phyloP scores from a whole-genome alignment of 1,140 invertebrate genomes.

The Mactra quadrangularis region DNA sequence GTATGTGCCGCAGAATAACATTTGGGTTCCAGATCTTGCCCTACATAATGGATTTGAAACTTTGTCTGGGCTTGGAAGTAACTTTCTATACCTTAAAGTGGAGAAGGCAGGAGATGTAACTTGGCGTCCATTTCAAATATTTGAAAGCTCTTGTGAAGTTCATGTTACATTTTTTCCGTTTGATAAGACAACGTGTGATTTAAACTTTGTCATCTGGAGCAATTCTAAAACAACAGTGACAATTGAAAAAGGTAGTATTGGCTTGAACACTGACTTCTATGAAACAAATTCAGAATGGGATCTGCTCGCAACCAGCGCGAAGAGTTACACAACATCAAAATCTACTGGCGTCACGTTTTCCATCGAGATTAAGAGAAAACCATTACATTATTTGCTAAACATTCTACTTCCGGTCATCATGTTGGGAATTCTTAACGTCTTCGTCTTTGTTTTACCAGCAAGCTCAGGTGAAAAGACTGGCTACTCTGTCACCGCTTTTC shows the following conservation, averaged over 20 bases:
- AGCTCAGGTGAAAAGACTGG: slow-evolving; percentile 66
- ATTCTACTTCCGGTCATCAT: slow-evolving; percentile 66
- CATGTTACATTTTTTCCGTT: slow-evolving; percentile 99
- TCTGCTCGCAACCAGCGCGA: not conserved
- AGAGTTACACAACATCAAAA: slow-evolving; percentile 5
- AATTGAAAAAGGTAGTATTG: slow-evolving; percentile 15
- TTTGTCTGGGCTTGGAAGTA: slow-evolving; percentile 50
- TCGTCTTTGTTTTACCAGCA: slow-evolving; percentile 65
- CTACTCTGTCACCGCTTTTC: slow-evolving; percentile 65
- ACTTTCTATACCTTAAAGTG: slow-evolving; percentile 42
- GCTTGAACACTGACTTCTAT: slow-evolving; percentile 26
- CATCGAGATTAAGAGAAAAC: slow-evolving; percentile 59
- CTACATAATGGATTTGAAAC: slow-evolving; percentile 63
- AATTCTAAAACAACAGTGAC: slow-evolving; percentile 26
- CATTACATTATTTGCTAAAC: slow-evolving; percentile 62
- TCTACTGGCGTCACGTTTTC: slow-evolving; percentile 62
- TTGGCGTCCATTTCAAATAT: slow-evolving; percentile 85
- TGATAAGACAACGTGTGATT: slow-evolving; percentile 96
- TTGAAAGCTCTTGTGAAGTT: slow-evolving; percentile 98
- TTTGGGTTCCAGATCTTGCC: slow-evolving; percentile 65
- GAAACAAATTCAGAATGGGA: slow-evolving; percentile 34
- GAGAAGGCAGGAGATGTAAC: slow-evolving; percentile 26
- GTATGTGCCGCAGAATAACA: slow-evolving; percentile 51
- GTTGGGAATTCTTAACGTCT: slow-evolving; percentile 59
- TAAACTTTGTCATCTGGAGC: slow-evolving; percentile 99